A percentile compares a stretch with the other conserved stretches of the same genome.
These are phyloP conservation scores for Volucella inflata DNA, from an alignment of 2,888 invertebrate genomes.

Conservation along the genomic window DNA sequence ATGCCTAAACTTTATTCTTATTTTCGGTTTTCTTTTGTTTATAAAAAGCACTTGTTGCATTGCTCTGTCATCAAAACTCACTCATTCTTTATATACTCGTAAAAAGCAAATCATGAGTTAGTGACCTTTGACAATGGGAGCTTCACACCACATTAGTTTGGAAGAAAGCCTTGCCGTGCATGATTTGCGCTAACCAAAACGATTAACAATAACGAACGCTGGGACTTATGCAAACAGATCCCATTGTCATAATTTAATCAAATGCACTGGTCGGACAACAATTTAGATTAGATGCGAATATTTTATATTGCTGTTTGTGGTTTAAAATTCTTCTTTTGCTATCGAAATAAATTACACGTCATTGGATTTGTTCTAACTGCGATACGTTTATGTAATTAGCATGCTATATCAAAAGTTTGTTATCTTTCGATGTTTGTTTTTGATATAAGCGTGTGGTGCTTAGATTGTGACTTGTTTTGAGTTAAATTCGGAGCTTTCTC, in stretches of 20 bases:
- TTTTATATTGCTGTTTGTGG: neutral
- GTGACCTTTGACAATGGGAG: conserved; percentile 56
- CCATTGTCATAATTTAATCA: conserved; percentile 51
- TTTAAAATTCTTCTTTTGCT: neutral
- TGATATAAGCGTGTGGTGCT: neutral
- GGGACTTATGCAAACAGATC: neutral
- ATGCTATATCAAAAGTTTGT: conserved; percentile 6
- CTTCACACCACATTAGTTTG: neutral
- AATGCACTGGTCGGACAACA: conserved; percentile 27
- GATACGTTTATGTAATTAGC: conserved; percentile 18
- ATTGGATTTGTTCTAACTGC: conserved; percentile 7
- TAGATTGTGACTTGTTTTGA: too few species aligned
- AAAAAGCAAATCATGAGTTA: conserved; percentile 24
- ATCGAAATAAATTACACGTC: neutral
- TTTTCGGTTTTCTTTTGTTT: too few species aligned
- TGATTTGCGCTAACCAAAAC: conserved; percentile 9
- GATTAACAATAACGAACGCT: conserved; percentile 10
- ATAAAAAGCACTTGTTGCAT: too few species aligned
- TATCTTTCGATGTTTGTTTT: conserved; percentile 19
- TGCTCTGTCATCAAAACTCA: too few species aligned
- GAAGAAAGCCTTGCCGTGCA: neutral
- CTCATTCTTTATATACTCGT: too few species aligned
- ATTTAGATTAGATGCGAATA: conserved; percentile 21
- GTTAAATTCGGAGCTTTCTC: too few species aligned
- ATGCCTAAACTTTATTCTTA: too few species aligned